These are phyloP conservation scores for Tetragnatha montana DNA, from an alignment of 2,888 invertebrate genomes.

Conservation along the genomic window DNA sequence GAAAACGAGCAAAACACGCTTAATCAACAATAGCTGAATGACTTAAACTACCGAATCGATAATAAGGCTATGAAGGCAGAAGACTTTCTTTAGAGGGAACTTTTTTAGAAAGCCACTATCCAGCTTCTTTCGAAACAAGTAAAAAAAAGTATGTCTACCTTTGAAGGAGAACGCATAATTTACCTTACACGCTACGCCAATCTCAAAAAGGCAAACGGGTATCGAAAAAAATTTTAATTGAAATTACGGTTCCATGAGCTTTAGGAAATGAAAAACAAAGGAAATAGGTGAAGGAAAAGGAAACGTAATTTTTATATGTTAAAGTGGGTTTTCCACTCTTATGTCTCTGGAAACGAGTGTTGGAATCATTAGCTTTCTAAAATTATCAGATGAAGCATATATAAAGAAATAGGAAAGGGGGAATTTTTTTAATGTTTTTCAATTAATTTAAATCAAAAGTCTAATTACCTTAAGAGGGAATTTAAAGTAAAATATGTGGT, in stretches of 20 bases:
- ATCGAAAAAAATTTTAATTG: constrained; percentile 38
- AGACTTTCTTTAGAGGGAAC: neutral
- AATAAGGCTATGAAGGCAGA: constrained; percentile 19
- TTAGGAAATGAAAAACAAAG: constrained; percentile 3
- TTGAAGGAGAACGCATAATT: constrained; percentile 26
- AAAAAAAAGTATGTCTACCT: constrained; percentile 14
- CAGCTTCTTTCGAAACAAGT: neutral
- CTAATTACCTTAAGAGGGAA: no score
- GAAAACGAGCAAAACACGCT: constrained; percentile 38
- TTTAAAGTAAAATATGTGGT: no score
- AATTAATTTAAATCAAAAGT: no score
- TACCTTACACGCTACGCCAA: constrained; percentile 27
- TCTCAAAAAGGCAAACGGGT: constrained; percentile 19
- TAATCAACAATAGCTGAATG: constrained; percentile 57
- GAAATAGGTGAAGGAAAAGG: neutral
- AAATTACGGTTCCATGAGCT: constrained; percentile 4
- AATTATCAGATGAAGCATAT: neutral
- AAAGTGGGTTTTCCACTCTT: neutral
- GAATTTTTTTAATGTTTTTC: no score
- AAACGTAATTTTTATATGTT: neutral
- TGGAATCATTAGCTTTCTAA: neutral
- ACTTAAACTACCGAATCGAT: constrained; percentile 43
- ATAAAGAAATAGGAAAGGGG: no score
- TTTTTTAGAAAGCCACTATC: constrained; percentile 22
- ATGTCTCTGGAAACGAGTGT: neutral